These are phyloP conservation scores for Drosophila nigritarsus DNA, from an alignment of 2,888 invertebrate genomes.

Conservation along the genomic window DNA sequence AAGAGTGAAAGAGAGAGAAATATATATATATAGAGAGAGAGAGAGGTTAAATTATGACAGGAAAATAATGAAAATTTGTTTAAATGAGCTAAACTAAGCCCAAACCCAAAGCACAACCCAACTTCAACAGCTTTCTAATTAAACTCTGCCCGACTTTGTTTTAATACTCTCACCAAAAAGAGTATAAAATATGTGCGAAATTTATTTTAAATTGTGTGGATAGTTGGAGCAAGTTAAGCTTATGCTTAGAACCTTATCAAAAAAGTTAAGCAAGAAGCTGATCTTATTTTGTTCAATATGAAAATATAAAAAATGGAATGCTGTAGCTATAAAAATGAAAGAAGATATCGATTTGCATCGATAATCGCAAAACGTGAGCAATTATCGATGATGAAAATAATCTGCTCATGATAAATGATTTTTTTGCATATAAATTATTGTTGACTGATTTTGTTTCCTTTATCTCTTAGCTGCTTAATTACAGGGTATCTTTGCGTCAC, in stretches of 20 bases:
- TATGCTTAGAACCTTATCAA: not conserved
- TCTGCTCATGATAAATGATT: not conserved
- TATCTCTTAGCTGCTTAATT: not conserved
- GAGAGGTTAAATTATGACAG: conserved; percentile 43
- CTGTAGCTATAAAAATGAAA: not conserved
- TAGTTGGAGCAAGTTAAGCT: not conserved
- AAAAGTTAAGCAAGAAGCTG: not conserved
- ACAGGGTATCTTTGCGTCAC: not conserved
- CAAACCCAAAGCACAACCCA: conserved; percentile 2
- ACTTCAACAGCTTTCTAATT: conserved; percentile 1
- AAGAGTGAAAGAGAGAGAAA: not conserved
- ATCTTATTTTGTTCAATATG: not conserved
- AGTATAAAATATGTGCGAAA: not conserved
- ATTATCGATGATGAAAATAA: not conserved
- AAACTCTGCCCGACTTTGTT: conserved; percentile 8
- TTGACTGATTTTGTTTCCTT: not conserved
- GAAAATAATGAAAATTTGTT: conserved; percentile 73
- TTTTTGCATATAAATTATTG: not conserved
- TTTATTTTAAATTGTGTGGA: not conserved
- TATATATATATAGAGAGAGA: not conserved
- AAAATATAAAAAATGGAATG: not conserved
- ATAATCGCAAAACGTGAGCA: not conserved
- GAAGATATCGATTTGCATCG: not conserved
- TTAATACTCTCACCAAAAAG: conserved; percentile 23
- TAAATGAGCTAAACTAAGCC: conserved; percentile 57